phyloP scores from a whole-genome alignment of 2,888 invertebrate genomes.

The Eutolmus rufibarbis region DNA sequence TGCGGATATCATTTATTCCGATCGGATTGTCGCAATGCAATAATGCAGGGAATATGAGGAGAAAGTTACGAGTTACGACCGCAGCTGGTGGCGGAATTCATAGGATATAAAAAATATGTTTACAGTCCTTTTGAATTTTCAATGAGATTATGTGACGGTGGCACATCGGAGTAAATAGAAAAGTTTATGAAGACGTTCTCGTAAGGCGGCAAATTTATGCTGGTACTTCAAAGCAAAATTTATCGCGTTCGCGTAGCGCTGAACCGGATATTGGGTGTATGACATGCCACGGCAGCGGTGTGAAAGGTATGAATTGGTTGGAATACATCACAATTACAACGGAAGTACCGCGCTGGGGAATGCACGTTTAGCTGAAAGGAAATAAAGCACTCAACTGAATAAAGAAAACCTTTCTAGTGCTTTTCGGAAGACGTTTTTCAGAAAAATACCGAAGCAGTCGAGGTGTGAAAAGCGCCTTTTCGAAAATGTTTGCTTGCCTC shows the following conservation, averaged over 20 bases:
- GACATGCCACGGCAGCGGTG: not conserved
- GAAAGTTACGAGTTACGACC: not conserved
- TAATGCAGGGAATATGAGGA: not conserved
- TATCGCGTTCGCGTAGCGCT: not conserved
- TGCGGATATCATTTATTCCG: not conserved
- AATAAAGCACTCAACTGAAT: conserved; percentile 25
- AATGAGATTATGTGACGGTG: not conserved
- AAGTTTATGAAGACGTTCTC: conserved; percentile 1
- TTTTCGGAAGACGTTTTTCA: not conserved
- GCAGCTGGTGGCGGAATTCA: conserved; percentile 7
- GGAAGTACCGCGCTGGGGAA: not conserved
- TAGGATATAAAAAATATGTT: not conserved
- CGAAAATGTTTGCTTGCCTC: not conserved
- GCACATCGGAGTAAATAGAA: not conserved
- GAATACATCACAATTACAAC: not conserved
- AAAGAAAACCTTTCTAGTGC: conserved; percentile 4
- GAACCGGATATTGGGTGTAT: conserved; percentile 16
- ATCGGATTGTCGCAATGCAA: not conserved
- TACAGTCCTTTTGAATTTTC: not conserved
- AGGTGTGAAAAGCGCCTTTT: conserved; percentile 23
- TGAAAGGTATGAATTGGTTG: conserved; percentile 4
- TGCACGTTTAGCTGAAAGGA: conserved; percentile 11
- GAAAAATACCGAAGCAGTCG: not conserved
- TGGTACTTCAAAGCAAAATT: not conserved
- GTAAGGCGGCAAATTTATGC: not conserved